Percentiles rank a stretch among this genome's conserved stretches.
These are phyloP conservation scores for Leucoraja erinaceus DNA, from an alignment of 2,113 vertebrate genomes.

Conservation along the genomic window DNA sequence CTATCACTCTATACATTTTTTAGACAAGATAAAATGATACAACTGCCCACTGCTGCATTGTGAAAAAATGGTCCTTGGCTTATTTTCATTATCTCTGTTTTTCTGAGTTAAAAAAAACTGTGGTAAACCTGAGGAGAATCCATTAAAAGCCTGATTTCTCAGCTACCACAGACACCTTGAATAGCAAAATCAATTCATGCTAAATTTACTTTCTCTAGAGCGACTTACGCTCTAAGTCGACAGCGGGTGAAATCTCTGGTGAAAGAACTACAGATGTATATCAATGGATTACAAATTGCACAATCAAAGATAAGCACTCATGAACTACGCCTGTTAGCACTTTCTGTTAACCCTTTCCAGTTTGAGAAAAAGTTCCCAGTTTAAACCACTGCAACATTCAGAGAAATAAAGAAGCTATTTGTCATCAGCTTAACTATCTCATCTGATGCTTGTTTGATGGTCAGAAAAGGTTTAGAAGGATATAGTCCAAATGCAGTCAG, in stretches of 20 bases:
- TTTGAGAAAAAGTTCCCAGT: neutral
- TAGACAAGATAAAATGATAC: neutral
- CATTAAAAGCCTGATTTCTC: neutral
- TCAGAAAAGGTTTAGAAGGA: no score
- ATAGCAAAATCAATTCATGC: neutral
- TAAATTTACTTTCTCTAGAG: constrained; percentile 5
- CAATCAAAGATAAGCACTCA: neutral
- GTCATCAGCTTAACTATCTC: neutral
- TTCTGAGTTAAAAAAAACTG: neutral
- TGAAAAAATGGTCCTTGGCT: neutral
- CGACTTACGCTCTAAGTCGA: no score
- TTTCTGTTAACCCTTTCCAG: neutral
- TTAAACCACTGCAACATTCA: neutral
- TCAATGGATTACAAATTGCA: neutral
- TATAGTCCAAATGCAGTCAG: no score
- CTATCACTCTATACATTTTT: neutral
- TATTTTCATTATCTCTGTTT: neutral
- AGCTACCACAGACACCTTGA: neutral
- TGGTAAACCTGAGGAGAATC: neutral
- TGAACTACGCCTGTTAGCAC: neutral
- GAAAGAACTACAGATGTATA: neutral
- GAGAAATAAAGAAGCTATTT: neutral
- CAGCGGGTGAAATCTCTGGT: neutral
- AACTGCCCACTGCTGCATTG: no score
- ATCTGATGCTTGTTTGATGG: neutral